Percentiles rank a stretch among this genome's conserved stretches.
Conservation (phyloP, 2,888 invertebrate genomes). For the Drepana falcataria region DNA sequence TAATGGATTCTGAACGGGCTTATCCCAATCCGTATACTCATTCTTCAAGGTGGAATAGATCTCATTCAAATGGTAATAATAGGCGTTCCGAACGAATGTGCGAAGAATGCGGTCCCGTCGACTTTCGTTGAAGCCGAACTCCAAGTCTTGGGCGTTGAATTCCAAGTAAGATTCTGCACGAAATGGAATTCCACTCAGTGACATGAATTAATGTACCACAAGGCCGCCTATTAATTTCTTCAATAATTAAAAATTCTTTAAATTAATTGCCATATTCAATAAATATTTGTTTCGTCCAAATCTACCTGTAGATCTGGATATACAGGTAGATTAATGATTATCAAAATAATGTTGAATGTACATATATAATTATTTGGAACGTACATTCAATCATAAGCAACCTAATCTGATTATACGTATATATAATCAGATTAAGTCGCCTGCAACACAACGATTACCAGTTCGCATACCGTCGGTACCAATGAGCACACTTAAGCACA, state of each 20-base stretch:
- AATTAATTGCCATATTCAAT: neutral
- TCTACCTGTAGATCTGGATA: too few species aligned
- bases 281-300: too few species aligned
- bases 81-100: slow-evolving; percentile 96
- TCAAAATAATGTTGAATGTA: neutral
- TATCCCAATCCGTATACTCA: slow-evolving; percentile 98
- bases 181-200: slow-evolving; percentile 7
- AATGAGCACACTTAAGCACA: too few species aligned
- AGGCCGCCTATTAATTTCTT: neutral
- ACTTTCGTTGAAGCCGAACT: slow-evolving; percentile 95
- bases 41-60: slow-evolving; percentile 95
- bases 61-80: slow-evolving; percentile 96
- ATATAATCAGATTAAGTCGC: too few species aligned
- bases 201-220: neutral
- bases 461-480: too few species aligned
- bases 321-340: neutral
- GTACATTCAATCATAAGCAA: too few species aligned
- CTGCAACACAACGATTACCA: too few species aligned
- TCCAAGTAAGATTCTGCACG: slow-evolving; percentile 88
- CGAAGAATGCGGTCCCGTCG: slow-evolving; percentile 90
- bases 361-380: too few species aligned
- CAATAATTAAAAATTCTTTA: neutral
- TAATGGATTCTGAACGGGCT: slow-evolving; percentile 90
- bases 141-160: slow-evolving; percentile 89
- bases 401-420: too few species aligned